Conservation (phyloP, 2,888 invertebrate species). For the Tenthredo livida region DNA sequence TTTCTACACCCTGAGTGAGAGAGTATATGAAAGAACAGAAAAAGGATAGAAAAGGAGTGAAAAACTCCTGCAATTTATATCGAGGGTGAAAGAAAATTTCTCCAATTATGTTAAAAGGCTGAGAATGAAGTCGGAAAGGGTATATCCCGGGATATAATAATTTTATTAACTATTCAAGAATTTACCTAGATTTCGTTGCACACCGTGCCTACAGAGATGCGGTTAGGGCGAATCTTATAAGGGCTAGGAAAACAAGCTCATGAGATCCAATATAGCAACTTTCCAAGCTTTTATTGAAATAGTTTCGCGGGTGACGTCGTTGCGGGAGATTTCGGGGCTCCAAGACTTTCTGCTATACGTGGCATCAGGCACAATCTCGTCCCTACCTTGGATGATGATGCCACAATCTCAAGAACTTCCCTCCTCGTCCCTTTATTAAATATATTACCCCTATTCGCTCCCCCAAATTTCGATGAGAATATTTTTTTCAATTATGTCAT, state of each 20-base stretch:
- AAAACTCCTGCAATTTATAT: conserved; percentile 19
- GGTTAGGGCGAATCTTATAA: neutral
- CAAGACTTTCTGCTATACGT: conserved; percentile 42
- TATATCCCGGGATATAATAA: neutral
- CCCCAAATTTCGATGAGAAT: neutral
- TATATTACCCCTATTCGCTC: conserved; percentile 8
- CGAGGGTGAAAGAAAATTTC: neutral
- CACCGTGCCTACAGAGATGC: neutral
- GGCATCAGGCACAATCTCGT: conserved; percentile 16
- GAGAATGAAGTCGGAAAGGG: neutral
- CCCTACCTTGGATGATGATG: neutral
- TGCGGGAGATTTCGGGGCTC: conserved; percentile 1
- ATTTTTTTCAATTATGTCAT: neutral
- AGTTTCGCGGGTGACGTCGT: conserved; percentile 60
- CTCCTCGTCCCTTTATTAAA: conserved; percentile 12
- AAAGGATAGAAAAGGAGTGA: neutral
- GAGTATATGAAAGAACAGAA: neutral
- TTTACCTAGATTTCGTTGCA: conserved; percentile 2
- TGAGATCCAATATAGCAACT: neutral
- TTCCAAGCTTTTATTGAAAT: conserved; percentile 63
- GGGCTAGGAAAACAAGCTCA: neutral
- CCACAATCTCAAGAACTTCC: conserved; percentile 28
- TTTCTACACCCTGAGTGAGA: neutral
- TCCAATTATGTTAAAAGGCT: neutral
- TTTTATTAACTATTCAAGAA: neutral